These are phyloP conservation scores for Austrolebias charrua DNA, from an alignment of 2,797 vertebrate genomes.

Conservation along the genomic window DNA sequence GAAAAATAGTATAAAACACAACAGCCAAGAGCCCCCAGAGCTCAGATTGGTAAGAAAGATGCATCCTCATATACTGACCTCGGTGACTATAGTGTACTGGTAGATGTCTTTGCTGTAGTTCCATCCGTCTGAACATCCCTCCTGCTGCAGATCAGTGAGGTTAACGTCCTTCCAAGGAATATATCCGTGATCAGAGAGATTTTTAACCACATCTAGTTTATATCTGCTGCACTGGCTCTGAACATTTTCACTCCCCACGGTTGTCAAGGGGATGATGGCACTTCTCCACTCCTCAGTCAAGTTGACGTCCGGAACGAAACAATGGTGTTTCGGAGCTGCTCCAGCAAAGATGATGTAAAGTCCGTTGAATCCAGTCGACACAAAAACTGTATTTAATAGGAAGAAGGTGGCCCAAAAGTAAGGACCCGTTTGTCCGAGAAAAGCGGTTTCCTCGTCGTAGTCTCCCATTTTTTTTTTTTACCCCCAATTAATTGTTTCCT, in stretches of 20 bases:
- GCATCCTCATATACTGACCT: constrained; percentile 68
- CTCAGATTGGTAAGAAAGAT: background rate
- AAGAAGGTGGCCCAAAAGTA: constrained; percentile 87
- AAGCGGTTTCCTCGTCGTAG: constrained; percentile 83
- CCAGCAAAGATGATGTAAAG: constrained; percentile 85
- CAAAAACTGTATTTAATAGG: constrained; percentile 85
- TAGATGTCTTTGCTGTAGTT: constrained; percentile 82
- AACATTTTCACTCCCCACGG: constrained; percentile 63
- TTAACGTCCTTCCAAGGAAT: constrained; percentile 80
- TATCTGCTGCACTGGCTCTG: constrained; percentile 77
- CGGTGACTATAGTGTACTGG: constrained; percentile 82
- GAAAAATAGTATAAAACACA: background rate
- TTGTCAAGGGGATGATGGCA: constrained; percentile 78
- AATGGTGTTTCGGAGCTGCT: constrained; percentile 83
- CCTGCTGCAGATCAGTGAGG: constrained; percentile 78
- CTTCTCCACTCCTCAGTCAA: constrained; percentile 84
- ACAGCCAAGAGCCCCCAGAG: background rate
- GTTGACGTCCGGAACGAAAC: constrained; percentile 81
- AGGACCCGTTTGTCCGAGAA: constrained; percentile 84
- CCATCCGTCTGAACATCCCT: constrained; percentile 84
- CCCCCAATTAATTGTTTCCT: constrained; percentile 3
- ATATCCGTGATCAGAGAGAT: constrained; percentile 80
- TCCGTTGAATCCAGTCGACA: constrained; percentile 88
- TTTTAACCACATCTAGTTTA: constrained; percentile 72
- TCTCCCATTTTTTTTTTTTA: constrained; percentile 75